Conservation (phyloP, 2,888 invertebrate genomes). For the Ethmia dodecea region DNA sequence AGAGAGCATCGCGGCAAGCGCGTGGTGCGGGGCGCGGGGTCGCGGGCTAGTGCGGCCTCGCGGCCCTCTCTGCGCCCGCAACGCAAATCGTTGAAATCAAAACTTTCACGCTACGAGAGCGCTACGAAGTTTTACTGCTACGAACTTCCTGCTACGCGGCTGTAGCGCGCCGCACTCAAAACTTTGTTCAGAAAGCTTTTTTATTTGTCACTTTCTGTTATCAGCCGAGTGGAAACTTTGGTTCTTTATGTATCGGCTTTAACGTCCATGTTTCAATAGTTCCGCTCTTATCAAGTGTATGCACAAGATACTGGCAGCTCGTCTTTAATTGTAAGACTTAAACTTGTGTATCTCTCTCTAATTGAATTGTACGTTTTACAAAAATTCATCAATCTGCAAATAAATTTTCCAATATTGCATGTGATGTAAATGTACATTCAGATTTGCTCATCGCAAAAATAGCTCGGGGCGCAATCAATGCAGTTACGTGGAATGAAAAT, state of each 20-base stretch:
- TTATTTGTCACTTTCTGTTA: slow-evolving; percentile 74
- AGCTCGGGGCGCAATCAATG: too few species aligned
- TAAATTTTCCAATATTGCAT: too few species aligned
- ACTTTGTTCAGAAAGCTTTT: slow-evolving; percentile 74
- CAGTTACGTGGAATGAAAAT: too few species aligned
- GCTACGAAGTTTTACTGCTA: slow-evolving; percentile 78
- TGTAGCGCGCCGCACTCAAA: slow-evolving; percentile 72
- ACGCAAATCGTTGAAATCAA: slow-evolving; percentile 78
- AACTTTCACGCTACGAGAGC: slow-evolving; percentile 77
- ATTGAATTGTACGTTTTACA: too few species aligned
- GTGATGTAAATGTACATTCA: too few species aligned
- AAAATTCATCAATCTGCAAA: too few species aligned
- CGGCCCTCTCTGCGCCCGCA: slow-evolving; percentile 70
- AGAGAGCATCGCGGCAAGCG: slow-evolving; percentile 4
- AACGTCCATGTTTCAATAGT: slow-evolving; percentile 34
- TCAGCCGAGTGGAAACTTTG: slow-evolving; percentile 57
- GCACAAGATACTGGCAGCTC: slow-evolving; percentile 25
- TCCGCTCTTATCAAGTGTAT: slow-evolving; percentile 26
- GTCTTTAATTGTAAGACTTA: too few species aligned
- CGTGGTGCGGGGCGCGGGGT: slow-evolving; percentile 48
- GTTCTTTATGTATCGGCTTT: slow-evolving; percentile 37
- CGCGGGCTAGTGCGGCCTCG: slow-evolving; percentile 65
- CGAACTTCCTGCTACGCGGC: slow-evolving; percentile 76
- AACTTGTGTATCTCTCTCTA: too few species aligned
- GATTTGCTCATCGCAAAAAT: too few species aligned